These are phyloP conservation scores for Furcula furcula DNA, from an alignment of 2,888 invertebrate genomes.

Conservation along the genomic window DNA sequence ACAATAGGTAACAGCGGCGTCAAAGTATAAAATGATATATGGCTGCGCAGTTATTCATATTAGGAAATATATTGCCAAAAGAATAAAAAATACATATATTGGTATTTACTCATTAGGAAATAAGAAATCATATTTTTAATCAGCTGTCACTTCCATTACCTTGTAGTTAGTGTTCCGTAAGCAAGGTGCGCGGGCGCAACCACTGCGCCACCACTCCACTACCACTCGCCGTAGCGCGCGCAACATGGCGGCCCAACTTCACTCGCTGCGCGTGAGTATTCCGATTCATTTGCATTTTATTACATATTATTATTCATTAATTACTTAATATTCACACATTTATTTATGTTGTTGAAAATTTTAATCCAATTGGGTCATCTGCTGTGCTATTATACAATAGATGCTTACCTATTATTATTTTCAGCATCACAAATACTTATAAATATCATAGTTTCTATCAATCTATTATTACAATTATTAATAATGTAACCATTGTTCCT, in stretches of 20 bases:
- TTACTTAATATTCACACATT: slow-evolving; percentile 24
- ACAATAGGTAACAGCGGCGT: too few relatives aligned
- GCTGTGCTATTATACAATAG: not conserved
- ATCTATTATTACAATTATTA: too few relatives aligned
- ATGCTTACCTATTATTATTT: too few relatives aligned
- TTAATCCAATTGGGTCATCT: slow-evolving; percentile 5
- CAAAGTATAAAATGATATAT: too few relatives aligned
- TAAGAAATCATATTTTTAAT: too few relatives aligned
- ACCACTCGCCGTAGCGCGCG: slow-evolving; percentile 64
- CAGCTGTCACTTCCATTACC: slow-evolving; percentile 44
- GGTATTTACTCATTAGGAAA: too few relatives aligned
- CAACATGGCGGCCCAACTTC: slow-evolving; percentile 61
- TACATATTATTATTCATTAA: slow-evolving; percentile 18
- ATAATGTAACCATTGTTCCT: too few relatives aligned
- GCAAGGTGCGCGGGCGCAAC: slow-evolving; percentile 57
- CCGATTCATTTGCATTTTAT: slow-evolving; percentile 26
- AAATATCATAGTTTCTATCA: too few relatives aligned
- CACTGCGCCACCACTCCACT: slow-evolving; percentile 55
- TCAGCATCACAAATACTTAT: too few relatives aligned
- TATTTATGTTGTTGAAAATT: slow-evolving; percentile 12
- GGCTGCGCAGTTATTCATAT: too few relatives aligned
- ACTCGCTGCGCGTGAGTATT: slow-evolving; percentile 56
- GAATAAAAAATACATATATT: too few relatives aligned
- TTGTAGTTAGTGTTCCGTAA: slow-evolving; percentile 37
- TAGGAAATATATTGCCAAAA: too few relatives aligned